phyloP scores from a whole-genome alignment of 2,113 vertebrate species.

The Thymallus thymallus region DNA sequence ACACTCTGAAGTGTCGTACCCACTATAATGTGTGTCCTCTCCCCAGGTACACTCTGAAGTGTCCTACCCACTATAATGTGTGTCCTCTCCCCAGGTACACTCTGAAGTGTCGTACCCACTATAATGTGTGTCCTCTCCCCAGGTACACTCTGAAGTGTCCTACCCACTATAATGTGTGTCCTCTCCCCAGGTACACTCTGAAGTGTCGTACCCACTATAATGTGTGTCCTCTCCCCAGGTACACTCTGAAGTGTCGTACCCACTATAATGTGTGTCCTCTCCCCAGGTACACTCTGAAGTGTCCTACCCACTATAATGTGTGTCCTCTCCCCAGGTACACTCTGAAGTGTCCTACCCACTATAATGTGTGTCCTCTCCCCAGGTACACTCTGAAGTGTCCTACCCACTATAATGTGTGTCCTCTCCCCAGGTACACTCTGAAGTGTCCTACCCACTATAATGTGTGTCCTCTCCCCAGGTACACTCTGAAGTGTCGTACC shows the following conservation, averaged over 20 bases:
- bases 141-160: constrained; percentile 92
- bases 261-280: constrained; percentile 19
- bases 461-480: no score
- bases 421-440: not conserved
- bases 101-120: constrained; percentile 86
- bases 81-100: constrained; percentile 80
- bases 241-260: constrained; percentile 87
- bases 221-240: constrained; percentile 77
- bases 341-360: not conserved
- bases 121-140: no score
- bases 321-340: no score
- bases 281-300: not conserved
- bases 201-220: constrained; percentile 87
- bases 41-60: constrained; percentile 89
- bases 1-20: constrained; percentile 87
- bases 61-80: constrained; percentile 81
- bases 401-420: not conserved
- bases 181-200: constrained; percentile 81
- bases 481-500: not conserved
- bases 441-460: not conserved
- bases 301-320: not conserved
- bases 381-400: not conserved
- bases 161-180: no score
- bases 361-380: no score
- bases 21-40: no score